Base-by-base conservation (phyloP, 2,888 invertebrate species). In the Xestia xanthographa region DNA sequence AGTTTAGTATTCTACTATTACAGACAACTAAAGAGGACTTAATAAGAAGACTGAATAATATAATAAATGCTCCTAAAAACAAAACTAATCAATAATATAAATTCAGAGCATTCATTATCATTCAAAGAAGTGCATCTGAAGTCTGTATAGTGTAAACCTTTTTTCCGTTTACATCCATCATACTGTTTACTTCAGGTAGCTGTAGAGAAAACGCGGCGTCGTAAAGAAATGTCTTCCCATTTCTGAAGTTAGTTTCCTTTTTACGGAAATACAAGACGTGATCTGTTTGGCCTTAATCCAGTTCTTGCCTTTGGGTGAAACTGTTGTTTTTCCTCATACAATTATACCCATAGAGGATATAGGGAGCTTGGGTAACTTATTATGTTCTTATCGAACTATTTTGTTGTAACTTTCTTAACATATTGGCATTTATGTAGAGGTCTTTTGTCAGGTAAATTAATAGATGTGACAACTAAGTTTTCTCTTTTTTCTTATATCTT, bases 251-350 rank as follows among this genome's bases (percentile, higher is more conserved):
- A 92, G 92, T 92, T 93, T 93, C 91, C 92, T 91, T 91, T 91
- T 90, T 91, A 83, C 86, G 91, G 93, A 93, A 91, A 91, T 91
- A 87, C 87, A 88, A 88, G 91, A 93, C 92, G 92, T 92, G 92
- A 92, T 92, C 92, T 92, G 91, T 92, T 93, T 93, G 93, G 93
- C 93, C 92, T 90, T 92, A 92, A 93, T 93, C 93, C 93, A 93
- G 92, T 91, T 91, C 90, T 87, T 87, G 89, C 88, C 89, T 86
- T 87, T 83, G 80, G 83, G 86, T 87, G 80, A 80, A 83, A 80
- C 85, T 79, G 85, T 87, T 85, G 85, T 90, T 90, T 86, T 90
- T 89, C 87, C 85, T 85, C 83, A 82, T 86, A 85, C 85, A 86
- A 88, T 86, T 84, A 87, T 86, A 75, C 58, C 72, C 75, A 83